A percentile compares a stretch with the other conserved stretches of the same genome.
phyloP scores from a whole-genome alignment of 2,888 invertebrate species.

The Tridacna crocea region DNA sequence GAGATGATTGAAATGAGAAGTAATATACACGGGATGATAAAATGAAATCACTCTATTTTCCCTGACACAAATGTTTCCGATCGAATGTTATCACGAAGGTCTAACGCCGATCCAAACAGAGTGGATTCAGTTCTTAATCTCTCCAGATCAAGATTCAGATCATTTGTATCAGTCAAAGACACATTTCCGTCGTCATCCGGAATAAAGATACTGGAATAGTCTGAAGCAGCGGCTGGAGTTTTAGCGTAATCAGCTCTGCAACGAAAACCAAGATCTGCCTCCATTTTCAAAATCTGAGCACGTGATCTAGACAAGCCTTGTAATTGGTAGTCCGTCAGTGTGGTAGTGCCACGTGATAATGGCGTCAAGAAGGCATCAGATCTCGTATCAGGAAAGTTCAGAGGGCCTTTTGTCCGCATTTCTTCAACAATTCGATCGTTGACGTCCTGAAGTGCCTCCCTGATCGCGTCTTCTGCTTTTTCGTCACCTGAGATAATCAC shows the following conservation, averaged over 20 bases:
- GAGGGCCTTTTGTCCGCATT: constrained; percentile 60
- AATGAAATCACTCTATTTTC: constrained; percentile 21
- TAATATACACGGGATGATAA: too few species aligned
- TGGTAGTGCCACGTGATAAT: constrained; percentile 50
- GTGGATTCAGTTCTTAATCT: constrained; percentile 66
- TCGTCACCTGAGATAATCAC: constrained; percentile 58
- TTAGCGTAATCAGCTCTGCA: constrained; percentile 63
- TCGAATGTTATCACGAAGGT: constrained; percentile 54
- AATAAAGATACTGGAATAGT: constrained; percentile 67
- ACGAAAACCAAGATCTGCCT: constrained; percentile 54
- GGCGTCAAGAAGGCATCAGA: constrained; percentile 55
- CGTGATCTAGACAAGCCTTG: constrained; percentile 62
- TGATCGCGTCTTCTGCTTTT: constrained; percentile 68
- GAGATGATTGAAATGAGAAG: too few species aligned
- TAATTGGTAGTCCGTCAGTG: constrained; percentile 51
- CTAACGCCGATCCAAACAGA: constrained; percentile 62
- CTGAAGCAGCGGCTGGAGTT: constrained; percentile 65
- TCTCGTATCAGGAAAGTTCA: constrained; percentile 52
- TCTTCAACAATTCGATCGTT: constrained; percentile 69
- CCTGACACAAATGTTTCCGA: constrained; percentile 61
- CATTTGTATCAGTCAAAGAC: constrained; percentile 69
- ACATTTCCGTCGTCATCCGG: constrained; percentile 70
- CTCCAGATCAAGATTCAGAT: constrained; percentile 66
- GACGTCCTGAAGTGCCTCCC: constrained; percentile 68
- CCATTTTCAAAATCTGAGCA: constrained; percentile 59